Evolutionary conservation across 2,888 invertebrate species (phyloP).

Genomic region (Physocephala rufipes): DNA sequence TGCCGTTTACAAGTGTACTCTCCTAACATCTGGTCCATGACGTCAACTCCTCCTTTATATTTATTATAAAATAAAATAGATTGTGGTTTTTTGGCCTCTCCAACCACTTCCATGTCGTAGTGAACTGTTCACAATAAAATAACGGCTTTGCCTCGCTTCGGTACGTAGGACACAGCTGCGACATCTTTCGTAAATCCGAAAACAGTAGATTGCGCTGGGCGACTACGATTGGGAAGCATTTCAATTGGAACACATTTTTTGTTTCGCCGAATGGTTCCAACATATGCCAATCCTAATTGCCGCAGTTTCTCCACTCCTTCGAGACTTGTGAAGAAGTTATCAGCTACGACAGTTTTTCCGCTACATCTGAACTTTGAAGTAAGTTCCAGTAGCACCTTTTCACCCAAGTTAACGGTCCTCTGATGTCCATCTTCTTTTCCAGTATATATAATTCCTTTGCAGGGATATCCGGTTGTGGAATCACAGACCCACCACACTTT

Average conservation of each 20-base stretch:
- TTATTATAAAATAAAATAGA: slow-evolving; percentile 21
- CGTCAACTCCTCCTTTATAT: slow-evolving; percentile 27
- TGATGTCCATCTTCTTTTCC: slow-evolving; percentile 35
- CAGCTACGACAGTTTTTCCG: slow-evolving; percentile 24
- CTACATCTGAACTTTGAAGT: slow-evolving; percentile 5
- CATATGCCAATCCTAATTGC: slow-evolving; percentile 10
- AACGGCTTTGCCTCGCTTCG: slow-evolving; percentile 6
- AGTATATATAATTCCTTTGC: slow-evolving; percentile 46
- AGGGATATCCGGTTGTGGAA: slow-evolving; percentile 46
- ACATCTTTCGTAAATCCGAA: slow-evolving; percentile 14
- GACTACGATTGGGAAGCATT: slow-evolving; percentile 18
- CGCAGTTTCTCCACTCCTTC: slow-evolving; percentile 9
- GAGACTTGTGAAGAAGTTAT: slow-evolving; percentile 29
- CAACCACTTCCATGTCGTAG: slow-evolving; percentile 3
- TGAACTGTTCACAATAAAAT: slow-evolving; percentile 1
- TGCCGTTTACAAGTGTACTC: slow-evolving; percentile 27
- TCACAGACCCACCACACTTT: slow-evolving; percentile 51
- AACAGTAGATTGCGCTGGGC: slow-evolving; percentile 8
- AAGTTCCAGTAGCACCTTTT: slow-evolving; percentile 6
- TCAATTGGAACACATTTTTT: slow-evolving; percentile 25
- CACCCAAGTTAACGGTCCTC: slow-evolving; percentile 5
- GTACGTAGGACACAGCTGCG: background rate
- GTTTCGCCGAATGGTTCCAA: slow-evolving; percentile 21
- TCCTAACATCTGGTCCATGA: slow-evolving; percentile 34
- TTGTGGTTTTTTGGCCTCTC: slow-evolving; percentile 19